Conservation (phyloP, 2,797 vertebrate genomes). For the Gephyroberyx darwinii region DNA sequence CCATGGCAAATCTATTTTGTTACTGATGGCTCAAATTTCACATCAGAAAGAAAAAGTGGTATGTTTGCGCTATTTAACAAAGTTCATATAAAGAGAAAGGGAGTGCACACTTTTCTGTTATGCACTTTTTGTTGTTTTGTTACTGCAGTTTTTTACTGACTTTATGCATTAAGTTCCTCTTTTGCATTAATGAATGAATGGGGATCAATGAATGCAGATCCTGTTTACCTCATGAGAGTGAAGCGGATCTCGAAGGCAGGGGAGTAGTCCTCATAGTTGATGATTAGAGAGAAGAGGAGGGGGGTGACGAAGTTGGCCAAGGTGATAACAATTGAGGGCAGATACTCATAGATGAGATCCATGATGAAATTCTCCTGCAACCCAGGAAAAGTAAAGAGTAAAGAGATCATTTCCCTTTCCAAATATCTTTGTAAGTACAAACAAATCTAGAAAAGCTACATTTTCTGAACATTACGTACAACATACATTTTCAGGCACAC, state of each 20-base stretch:
- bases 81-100: too few species aligned
- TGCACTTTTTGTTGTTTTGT: too few species aligned
- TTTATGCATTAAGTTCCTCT: background rate
- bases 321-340: slow-evolving; percentile 97
- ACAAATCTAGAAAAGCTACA: too few species aligned
- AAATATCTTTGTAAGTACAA: background rate
- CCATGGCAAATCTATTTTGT: too few species aligned
- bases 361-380: slow-evolving; percentile 74
- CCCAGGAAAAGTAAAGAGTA: background rate
- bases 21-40: too few species aligned
- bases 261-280: slow-evolving; percentile 92
- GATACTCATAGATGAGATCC: slow-evolving; percentile 91
- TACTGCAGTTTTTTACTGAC: too few species aligned
- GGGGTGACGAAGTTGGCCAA: slow-evolving; percentile 92
- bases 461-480: too few species aligned
- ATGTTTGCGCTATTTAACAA: too few species aligned
- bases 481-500: too few species aligned
- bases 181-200: background rate
- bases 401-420: background rate
- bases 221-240: slow-evolving; percentile 89
- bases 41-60: too few species aligned
- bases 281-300: slow-evolving; percentile 88
- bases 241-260: slow-evolving; percentile 94
- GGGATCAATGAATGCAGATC: background rate
- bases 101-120: too few species aligned